Evolutionary conservation across 2,888 invertebrate species (phyloP), one percentile per base, ranked within the genome.

Genomic region (Balanococcus diminutus): DNA sequence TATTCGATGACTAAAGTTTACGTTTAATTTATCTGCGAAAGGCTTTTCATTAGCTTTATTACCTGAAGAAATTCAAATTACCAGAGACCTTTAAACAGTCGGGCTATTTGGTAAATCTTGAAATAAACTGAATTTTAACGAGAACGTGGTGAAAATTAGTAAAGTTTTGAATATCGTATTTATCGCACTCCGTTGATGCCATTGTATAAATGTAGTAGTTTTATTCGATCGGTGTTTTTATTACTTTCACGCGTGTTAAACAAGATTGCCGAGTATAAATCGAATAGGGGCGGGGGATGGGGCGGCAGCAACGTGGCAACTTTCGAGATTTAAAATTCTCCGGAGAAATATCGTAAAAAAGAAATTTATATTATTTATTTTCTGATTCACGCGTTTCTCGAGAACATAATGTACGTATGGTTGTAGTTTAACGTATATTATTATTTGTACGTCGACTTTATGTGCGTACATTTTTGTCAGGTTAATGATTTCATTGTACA

Each of bases 11-110:
- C 67, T 67, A 67, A 67, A 67, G 67, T 67, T 67, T 67, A 67
- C 67, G 67, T 67, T 67, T 67, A 67, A 67, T 67, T 67, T 67
- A 67, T 67, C 67, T 25, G 1, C 36, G 75, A 79, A 79, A 79
- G 67, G 36, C 75, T 79, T 79, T 79, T 79, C 75, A 79, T 79
- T 79, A 79, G 36, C 75, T 79, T 79, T 79, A 79, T 79, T 79
- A 79, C 75, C 32, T 36, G 32, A 36, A 79, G 75, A 79, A 36
- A 79, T 79, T 32, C 75, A 79, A 79, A 79, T 79, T 79, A 79
- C 19, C 36, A 36, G 32, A 36, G 36, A 79, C 75, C 75, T 79
- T 32, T 79, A 79, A 67, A 67, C 28, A 67, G 67, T 67, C 11
- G 67, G 67, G 67, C 28, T 67, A 67, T 67, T 67, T 67, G 67